These are phyloP conservation scores for Danio rerio DNA, from an alignment of 2,113 vertebrate species.

Conservation along the genomic window DNA sequence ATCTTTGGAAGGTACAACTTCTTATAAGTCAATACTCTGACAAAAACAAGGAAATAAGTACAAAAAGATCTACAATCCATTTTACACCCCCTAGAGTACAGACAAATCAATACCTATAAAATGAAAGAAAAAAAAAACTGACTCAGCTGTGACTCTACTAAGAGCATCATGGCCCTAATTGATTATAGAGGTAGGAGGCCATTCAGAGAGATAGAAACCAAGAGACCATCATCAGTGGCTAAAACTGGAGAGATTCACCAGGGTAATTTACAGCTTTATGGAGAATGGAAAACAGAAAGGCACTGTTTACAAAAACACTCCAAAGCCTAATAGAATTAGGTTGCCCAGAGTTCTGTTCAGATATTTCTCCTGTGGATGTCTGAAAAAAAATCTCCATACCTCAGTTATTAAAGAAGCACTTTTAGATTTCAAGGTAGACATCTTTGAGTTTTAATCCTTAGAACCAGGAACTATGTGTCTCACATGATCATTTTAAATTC, in stretches of 20 bases:
- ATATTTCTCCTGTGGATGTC: no score
- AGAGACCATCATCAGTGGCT: neutral
- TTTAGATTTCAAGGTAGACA: no score
- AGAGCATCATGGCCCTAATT: neutral
- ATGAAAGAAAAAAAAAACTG: neutral
- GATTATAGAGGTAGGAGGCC: neutral
- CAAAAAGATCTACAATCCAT: neutral
- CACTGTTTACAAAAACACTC: neutral
- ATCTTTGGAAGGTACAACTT: neutral
- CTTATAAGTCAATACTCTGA: neutral
- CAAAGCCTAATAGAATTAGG: neutral
- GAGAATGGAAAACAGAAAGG: neutral
- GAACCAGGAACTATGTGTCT: no score
- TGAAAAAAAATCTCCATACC: no score
- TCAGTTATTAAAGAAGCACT: no score
- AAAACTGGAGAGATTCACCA: neutral
- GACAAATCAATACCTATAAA: constrained; percentile 1
- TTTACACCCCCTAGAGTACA: neutral
- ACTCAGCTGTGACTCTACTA: neutral
- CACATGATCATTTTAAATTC: no score
- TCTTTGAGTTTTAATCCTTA: no score
- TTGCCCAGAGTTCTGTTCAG: no score
- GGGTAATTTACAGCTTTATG: constrained; percentile 5
- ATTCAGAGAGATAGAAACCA: neutral
- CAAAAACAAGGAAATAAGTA: neutral